Conservation (phyloP, 2,888 invertebrate genomes). For the Strigamia crassipes region DNA sequence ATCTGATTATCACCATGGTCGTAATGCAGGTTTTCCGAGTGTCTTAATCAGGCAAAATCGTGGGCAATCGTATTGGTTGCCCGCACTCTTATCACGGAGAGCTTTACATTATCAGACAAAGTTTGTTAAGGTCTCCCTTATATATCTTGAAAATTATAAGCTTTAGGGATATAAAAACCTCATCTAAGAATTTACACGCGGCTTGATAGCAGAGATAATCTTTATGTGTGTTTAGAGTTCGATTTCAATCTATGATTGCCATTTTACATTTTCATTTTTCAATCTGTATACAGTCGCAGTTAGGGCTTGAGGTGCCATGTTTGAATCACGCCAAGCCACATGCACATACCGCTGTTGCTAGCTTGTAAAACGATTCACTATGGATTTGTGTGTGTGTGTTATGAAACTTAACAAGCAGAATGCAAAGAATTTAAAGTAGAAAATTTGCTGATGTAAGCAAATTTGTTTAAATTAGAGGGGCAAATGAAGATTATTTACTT, state of each 20-base stretch:
- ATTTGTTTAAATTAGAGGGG: no score
- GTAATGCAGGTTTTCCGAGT: neutral
- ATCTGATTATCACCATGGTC: neutral
- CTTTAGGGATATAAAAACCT: neutral
- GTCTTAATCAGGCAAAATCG: neutral
- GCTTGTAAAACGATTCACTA: neutral
- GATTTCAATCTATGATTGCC: neutral
- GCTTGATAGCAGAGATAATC: neutral
- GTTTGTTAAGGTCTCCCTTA: neutral
- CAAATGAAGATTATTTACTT: no score
- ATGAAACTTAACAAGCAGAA: neutral
- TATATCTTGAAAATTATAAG: neutral
- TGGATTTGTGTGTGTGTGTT: neutral
- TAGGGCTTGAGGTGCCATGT: neutral
- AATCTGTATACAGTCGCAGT: neutral
- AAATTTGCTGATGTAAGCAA: no score
- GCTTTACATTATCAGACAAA: neutral
- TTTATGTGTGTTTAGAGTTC: neutral
- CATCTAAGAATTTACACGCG: neutral
- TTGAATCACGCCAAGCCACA: neutral
- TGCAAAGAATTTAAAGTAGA: no score
- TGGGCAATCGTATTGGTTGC: neutral
- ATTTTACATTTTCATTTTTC: neutral
- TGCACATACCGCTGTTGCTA: neutral
- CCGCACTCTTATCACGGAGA: neutral